Evolutionary conservation across 2,113 vertebrate species (phyloP), one percentile per base, ranked within the genome.

Genomic region (Spilogale gracilis): DNA sequence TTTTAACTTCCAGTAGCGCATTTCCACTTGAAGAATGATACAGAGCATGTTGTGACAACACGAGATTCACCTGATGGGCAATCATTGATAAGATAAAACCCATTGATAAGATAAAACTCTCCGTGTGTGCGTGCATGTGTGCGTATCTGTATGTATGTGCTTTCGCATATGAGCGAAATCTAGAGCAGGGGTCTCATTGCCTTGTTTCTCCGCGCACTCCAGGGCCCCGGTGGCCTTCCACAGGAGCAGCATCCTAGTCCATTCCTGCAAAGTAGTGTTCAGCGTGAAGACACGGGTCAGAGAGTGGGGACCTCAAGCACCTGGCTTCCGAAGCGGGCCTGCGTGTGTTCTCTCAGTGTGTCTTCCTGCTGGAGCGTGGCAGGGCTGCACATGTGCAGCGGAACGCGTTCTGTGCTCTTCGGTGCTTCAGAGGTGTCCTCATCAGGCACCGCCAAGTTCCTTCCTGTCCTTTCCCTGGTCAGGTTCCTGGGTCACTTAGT

Each of bases 401-500:
- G 45, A 21, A 45, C 83, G 58, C 52, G 10, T 9, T 48, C 9
- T 52, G 48, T 81, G 27, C 27, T 30, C 17, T 5, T 0, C 17
- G 20, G 38, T 43, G 6, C 58, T 4, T 45, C 16, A 11, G 11
- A n/a, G 32, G 21, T 43, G 17, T 67, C n/a, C 23, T 2, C 0
- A 0, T 30, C 8, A 4, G 74, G 27, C 67, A 69, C 50, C 25
- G 0, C 13, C 3, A 2, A 14, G 45, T 14, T 25, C n/a, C 94
- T 43, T 74, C 10, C 89, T 81, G 61, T 87, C 93, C 89, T 80
- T 95, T 79, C 4, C 4, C 7, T 60, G 48, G 0, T 94, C 80
- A 61, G 52, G 61, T 81, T 84, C 17, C 92, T 96, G 65, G 92
- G 52, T 97, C 27, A 89, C 32, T 96, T 32, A 91, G 48, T 61